A percentile compares a stretch with the other conserved stretches of the same genome.
These are phyloP conservation scores for Hirtodrosophila duncani DNA, from an alignment of 2,888 invertebrate genomes.

Conservation along the genomic window DNA sequence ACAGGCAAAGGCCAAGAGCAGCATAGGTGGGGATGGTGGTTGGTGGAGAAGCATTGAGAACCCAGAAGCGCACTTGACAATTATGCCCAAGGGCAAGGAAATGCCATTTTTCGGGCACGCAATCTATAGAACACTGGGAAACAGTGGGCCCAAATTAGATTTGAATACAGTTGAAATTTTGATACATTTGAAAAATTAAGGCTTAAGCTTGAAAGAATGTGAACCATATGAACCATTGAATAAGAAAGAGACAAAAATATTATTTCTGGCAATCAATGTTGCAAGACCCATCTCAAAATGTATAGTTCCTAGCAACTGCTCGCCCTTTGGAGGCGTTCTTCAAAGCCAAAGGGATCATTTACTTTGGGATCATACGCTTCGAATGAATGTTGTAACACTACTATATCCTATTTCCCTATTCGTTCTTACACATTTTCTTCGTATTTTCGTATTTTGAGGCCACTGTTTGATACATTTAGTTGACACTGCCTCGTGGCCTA, in stretches of 20 bases:
- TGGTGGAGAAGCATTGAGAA: slow-evolving; percentile 8
- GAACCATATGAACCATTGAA: neutral
- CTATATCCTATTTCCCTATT: too few species aligned
- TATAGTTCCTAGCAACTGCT: too few species aligned
- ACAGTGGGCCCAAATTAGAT: neutral
- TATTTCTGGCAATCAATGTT: too few species aligned
- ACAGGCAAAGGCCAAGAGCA: slow-evolving; percentile 16
- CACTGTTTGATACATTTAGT: slow-evolving; percentile 18
- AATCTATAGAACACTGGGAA: slow-evolving; percentile 18
- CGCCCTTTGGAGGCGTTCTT: too few species aligned
- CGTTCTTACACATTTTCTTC: neutral
- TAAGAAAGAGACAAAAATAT: too few species aligned
- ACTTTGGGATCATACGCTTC: too few species aligned
- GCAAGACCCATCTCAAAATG: too few species aligned
- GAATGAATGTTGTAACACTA: too few species aligned
- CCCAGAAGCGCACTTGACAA: slow-evolving; percentile 58
- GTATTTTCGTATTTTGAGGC: neutral
- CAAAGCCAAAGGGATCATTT: too few species aligned
- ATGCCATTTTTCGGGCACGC: slow-evolving; percentile 48
- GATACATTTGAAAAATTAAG: neutral
- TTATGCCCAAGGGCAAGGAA: slow-evolving; percentile 59
- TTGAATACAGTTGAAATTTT: neutral
- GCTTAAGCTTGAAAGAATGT: neutral
- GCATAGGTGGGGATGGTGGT: neutral
- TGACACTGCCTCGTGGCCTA: neutral